These are phyloP conservation scores for Cathartes aura DNA, from an alignment of 2,113 vertebrate species.

Conservation along the genomic window DNA sequence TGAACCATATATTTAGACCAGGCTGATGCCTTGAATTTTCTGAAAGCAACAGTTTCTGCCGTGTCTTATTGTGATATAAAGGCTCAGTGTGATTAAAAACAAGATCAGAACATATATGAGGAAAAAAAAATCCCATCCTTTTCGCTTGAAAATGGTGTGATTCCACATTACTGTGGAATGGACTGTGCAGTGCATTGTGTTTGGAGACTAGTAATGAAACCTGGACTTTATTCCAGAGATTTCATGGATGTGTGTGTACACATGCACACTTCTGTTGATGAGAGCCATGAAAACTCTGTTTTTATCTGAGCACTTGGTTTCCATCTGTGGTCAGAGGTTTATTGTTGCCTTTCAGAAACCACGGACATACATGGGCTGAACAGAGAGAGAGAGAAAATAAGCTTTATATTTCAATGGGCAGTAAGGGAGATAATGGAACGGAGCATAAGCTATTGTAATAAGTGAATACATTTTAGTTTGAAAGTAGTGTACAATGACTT, in stretches of 20 bases:
- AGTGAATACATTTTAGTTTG: neutral
- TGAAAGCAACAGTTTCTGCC: neutral
- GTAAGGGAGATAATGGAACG: neutral
- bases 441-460: neutral
- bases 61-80: neutral
- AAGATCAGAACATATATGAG: neutral
- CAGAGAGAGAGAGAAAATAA: neutral
- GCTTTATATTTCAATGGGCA: neutral
- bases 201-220: neutral
- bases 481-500: neutral
- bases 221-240: neutral
- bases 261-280: neutral
- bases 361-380: neutral
- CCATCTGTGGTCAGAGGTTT: neutral
- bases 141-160: neutral
- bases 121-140: neutral
- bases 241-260: neutral
- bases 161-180: neutral
- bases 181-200: neutral
- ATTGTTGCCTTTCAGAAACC: neutral
- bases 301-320: neutral
- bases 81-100: neutral
- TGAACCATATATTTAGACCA: neutral
- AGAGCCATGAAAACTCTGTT: neutral
- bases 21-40: neutral